Conservation (phyloP, 2,113 vertebrate genomes). For the Andinoacara biseriatus region DNA sequence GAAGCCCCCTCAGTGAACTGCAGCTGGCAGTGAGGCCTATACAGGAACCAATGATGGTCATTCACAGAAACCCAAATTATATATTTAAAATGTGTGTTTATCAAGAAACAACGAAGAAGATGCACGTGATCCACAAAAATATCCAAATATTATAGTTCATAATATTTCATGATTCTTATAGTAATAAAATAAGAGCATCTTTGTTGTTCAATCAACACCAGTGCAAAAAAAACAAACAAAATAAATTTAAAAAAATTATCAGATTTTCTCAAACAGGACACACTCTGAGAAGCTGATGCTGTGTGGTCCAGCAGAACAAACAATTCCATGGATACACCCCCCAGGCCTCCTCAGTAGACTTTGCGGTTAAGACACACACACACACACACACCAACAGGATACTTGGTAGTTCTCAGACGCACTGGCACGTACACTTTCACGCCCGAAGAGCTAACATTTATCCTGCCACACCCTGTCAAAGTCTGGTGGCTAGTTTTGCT, state of each 20-base stretch:
- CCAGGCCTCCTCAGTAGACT: constrained; percentile 14
- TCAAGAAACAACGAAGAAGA: neutral
- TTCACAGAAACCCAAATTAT: neutral
- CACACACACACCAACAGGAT: constrained; percentile 3
- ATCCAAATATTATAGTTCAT: neutral
- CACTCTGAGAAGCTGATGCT: constrained; percentile 32
- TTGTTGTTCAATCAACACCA: neutral
- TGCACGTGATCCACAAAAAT: neutral
- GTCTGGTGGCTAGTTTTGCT: constrained; percentile 11
- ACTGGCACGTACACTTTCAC: constrained; percentile 1
- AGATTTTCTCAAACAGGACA: constrained; percentile 28
- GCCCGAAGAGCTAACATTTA: constrained; percentile 29
- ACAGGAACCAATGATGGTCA: neutral
- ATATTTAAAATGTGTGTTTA: neutral
- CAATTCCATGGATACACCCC: constrained; percentile 33
- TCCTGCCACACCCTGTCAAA: constrained; percentile 54
- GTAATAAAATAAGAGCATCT: neutral
- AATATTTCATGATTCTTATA: neutral
- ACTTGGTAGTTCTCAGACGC: neutral
- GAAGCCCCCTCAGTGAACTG: constrained; percentile 54
- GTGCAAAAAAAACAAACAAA: neutral
- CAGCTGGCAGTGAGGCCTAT: constrained; percentile 38
- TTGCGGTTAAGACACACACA: neutral
- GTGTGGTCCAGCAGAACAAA: constrained; percentile 63
- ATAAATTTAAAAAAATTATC: neutral